These are phyloP conservation scores for Papilio xuthus DNA, from an alignment of 1,140 invertebrate species.

Conservation along the genomic window DNA sequence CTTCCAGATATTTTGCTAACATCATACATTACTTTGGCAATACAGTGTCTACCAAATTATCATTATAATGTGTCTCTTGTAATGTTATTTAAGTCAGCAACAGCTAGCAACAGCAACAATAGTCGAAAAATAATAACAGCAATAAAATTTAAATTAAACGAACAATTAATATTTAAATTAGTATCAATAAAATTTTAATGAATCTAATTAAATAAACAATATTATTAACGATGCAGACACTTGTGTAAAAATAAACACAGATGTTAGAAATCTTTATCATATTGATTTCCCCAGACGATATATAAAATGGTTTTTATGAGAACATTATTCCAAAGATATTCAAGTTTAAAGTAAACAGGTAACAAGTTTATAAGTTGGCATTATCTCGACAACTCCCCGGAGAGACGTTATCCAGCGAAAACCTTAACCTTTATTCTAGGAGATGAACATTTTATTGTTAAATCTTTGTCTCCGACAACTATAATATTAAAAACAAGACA, in stretches of 20 bases:
- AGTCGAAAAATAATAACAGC: background rate
- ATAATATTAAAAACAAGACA: no score
- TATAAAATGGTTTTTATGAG: background rate
- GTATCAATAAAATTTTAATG: background rate
- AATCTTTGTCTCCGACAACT: background rate
- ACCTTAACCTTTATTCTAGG: background rate
- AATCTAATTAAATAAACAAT: background rate
- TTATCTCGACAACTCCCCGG: constrained; percentile 16
- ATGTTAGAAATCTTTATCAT: background rate
- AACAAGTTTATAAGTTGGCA: constrained; percentile 14
- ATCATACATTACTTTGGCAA: background rate
- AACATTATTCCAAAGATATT: background rate
- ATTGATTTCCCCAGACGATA: background rate
- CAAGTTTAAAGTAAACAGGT: constrained; percentile 19
- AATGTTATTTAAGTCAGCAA: no score
- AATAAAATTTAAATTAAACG: background rate
- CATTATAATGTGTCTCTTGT: no score
- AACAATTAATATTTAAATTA: background rate
- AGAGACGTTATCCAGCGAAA: background rate
- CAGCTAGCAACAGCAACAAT: background rate
- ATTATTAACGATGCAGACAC: background rate
- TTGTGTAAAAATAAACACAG: background rate
- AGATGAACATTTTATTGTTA: constrained; percentile 5
- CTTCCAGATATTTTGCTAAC: background rate
- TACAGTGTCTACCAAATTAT: background rate